Percentiles rank a stretch among this genome's conserved stretches.
Conservation (phyloP, 2,888 invertebrate species). For the Metalampra italica region DNA sequence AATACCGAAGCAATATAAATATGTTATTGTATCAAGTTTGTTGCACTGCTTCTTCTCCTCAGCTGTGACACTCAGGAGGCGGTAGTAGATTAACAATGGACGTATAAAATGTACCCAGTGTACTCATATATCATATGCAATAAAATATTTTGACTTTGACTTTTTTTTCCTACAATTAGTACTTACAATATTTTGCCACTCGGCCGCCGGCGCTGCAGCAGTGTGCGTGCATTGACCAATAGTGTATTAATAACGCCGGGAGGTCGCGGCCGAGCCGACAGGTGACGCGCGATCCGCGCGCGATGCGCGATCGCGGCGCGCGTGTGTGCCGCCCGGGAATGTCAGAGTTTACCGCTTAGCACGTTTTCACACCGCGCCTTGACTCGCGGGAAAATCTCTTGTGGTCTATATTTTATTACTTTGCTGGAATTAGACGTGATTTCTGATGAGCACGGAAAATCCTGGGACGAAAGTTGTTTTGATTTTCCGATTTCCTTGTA, state of each 20-base stretch:
- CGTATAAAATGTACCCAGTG: too few relatives aligned
- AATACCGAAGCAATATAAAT: too few relatives aligned
- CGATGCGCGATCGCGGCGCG: conserved; percentile 27
- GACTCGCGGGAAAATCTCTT: not conserved
- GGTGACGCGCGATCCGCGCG: conserved; percentile 53
- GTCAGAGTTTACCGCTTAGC: conserved; percentile 63
- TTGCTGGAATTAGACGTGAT: not conserved
- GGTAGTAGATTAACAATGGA: too few relatives aligned
- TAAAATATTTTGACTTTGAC: too few relatives aligned
- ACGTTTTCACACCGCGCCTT: conserved; percentile 20
- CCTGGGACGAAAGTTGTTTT: too few relatives aligned
- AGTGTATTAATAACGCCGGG: conserved; percentile 55
- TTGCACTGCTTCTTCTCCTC: too few relatives aligned
- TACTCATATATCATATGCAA: too few relatives aligned
- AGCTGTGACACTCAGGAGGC: too few relatives aligned
- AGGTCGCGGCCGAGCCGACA: conserved; percentile 67
- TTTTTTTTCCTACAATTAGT: too few relatives aligned
- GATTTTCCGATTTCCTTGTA: too few relatives aligned
- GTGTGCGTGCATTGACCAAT: conserved; percentile 69
- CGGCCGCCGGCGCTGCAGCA: conserved; percentile 7
- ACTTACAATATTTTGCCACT: not conserved
- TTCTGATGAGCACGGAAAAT: too few relatives aligned
- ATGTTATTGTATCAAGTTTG: too few relatives aligned
- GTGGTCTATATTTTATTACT: not conserved
- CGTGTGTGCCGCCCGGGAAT: conserved; percentile 59